Percentiles rank a stretch among this genome's conserved stretches.
These are phyloP conservation scores for Poeciliopsis retropinna DNA, from an alignment of 2,113 vertebrate species.

Conservation along the genomic window DNA sequence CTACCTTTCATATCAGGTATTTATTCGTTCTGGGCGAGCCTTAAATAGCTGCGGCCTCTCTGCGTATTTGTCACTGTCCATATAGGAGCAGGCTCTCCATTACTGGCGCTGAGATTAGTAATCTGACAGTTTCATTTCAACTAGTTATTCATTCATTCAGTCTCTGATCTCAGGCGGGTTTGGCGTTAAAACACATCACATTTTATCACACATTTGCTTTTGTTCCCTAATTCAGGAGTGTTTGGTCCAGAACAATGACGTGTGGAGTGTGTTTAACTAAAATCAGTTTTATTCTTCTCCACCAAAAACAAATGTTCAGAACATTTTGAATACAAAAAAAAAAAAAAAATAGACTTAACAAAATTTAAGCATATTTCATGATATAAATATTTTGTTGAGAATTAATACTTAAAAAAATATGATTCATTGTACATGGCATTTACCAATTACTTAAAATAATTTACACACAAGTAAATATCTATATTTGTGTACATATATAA, in stretches of 20 bases:
- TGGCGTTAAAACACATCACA: constrained; percentile 1
- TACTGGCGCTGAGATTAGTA: constrained; percentile 49
- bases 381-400: too few species aligned
- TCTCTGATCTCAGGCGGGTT: constrained; percentile 18
- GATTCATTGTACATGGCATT: too few species aligned
- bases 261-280: not conserved
- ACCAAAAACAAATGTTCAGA: not conserved
- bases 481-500: too few species aligned
- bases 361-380: too few species aligned
- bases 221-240: not conserved
- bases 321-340: not conserved
- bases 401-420: too few species aligned
- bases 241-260: not conserved
- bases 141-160: constrained; percentile 36
- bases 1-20: constrained; percentile 79
- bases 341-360: not conserved
- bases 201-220: constrained; percentile 22
- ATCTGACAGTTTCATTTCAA: constrained; percentile 62
- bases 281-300: not conserved
- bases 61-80: constrained; percentile 71
- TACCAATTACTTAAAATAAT: too few species aligned
- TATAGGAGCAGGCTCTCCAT: constrained; percentile 41
- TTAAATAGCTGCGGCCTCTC: constrained; percentile 73
- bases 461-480: too few species aligned
- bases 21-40: constrained; percentile 72